Evolutionary conservation across 1,140 invertebrate genomes (phyloP), one percentile per base, ranked within the genome.

Genomic region (Elymnias hypermnestra): DNA sequence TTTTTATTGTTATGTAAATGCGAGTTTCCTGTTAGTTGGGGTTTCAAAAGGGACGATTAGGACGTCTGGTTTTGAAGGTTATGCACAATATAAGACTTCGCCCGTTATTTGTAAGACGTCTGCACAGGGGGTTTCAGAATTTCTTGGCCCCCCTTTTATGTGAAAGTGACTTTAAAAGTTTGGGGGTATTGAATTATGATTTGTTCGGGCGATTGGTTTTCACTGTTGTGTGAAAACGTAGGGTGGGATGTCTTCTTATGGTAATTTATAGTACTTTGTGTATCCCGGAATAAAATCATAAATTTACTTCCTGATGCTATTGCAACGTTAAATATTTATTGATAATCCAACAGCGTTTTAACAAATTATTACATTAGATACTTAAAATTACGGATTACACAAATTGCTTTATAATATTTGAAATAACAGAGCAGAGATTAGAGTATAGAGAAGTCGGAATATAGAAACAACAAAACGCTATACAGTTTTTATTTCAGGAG

Each of bases 1-100:
- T 83, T 85, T 83, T 85, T 85, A 85, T 85, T 85, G 82, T 85
- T 78, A 85, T 85, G 82, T 79, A 83, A 85, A 85, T 85, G 69
- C 56, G 76, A 74, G 73, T 82, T 83, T 82, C 71, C 81, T 66
- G 76, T 81, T 83, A 83, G 73, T 83, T 78, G 72, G 76, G 72
- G 77, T 83, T 77, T 83, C 79, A 75, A 83, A 83, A 81, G 76
- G 76, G 79, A 68, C 79, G 79, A 83, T 83, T 83, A 83, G 76
- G 63, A 77, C 73, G 76, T 77, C 79, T 83, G 79, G 74, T 76
- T 79, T 72, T 64, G 76, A 83, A 81, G 79, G 79, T 74, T 78
- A 64, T 60, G 64, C 60, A 77, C 78, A 79, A 81, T 81, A 74
- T 56, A 52, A 42, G 51, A 57, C 40, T 62, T 58, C 57, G 59